Conservation (phyloP, 1,140 invertebrate species). For the Cydia pomonella region DNA sequence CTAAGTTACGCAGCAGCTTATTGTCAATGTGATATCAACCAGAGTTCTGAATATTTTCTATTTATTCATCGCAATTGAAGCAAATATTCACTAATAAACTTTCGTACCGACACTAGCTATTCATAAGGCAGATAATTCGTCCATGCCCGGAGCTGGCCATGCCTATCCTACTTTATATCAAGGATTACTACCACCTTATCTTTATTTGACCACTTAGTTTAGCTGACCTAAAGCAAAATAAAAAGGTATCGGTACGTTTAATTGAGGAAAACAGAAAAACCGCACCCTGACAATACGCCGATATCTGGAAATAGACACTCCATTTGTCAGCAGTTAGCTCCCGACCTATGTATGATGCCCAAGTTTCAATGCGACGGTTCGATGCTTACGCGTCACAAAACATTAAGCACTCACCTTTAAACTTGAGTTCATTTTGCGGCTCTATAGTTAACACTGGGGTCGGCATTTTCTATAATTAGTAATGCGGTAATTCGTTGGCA, state of each 20-base stretch:
- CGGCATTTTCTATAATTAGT: constrained; percentile 76
- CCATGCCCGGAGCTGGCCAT: constrained; percentile 12
- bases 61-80: background rate
- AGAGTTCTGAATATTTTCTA: background rate
- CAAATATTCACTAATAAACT: constrained; percentile 11
- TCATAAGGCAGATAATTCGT: constrained; percentile 20
- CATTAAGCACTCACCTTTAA: constrained; percentile 83
- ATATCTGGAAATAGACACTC: constrained; percentile 80
- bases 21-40: background rate
- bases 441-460: constrained; percentile 86
- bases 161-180: background rate
- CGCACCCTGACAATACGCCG: constrained; percentile 76
- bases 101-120: constrained; percentile 8
- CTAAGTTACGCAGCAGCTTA: background rate
- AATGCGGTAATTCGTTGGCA: constrained; percentile 61
- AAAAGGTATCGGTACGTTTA: constrained; percentile 29
- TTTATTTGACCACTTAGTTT: background rate
- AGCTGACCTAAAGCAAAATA: constrained; percentile 7
- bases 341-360: constrained; percentile 64
- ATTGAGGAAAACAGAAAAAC: constrained; percentile 55
- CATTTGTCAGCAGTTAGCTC: constrained; percentile 77
- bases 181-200: background rate
- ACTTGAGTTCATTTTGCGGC: constrained; percentile 87
- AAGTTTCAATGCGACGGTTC: constrained; percentile 69
- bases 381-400: constrained; percentile 49